Percentiles rank a stretch among this genome's conserved stretches.
Evolutionary conservation across 2,888 invertebrate genomes (phyloP).

Genomic region (Candidula unifasciata): DNA sequence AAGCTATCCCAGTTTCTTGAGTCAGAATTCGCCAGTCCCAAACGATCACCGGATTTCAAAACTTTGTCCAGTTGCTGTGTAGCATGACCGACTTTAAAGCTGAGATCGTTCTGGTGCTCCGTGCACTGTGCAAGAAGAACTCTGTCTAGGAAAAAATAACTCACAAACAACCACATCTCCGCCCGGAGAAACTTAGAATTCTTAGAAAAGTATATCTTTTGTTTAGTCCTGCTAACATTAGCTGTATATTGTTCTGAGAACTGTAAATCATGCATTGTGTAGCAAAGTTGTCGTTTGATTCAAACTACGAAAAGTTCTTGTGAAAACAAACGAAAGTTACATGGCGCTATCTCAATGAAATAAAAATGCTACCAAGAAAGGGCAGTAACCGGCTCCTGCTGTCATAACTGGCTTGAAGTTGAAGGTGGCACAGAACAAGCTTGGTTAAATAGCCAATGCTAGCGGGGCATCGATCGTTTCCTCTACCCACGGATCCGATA

Average conservation of each 20-base stretch:
- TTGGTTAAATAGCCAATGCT: constrained; percentile 23
- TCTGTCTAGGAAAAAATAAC: background rate
- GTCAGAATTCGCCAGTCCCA: background rate
- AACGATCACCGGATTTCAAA: background rate
- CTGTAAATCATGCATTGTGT: background rate
- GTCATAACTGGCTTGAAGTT: background rate
- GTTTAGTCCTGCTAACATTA: background rate
- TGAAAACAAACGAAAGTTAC: too few species aligned
- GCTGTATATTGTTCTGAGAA: background rate
- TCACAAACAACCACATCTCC: background rate
- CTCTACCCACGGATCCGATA: background rate
- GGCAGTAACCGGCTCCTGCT: background rate
- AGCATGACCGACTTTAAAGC: background rate
- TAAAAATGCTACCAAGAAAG: background rate
- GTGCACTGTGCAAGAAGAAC: background rate
- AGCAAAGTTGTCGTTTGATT: too few species aligned
- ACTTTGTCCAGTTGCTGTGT: background rate
- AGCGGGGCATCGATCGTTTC: background rate
- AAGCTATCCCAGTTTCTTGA: background rate
- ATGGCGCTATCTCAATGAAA: too few species aligned
- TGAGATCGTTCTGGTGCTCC: background rate
- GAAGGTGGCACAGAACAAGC: too few species aligned
- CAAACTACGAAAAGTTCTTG: too few species aligned
- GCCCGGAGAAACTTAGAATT: background rate
- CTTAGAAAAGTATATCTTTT: background rate